A percentile compares a stretch with the other conserved stretches of the same genome.
Conservation (phyloP, 2,797 vertebrate species). For the Sparidentex hasta region DNA sequence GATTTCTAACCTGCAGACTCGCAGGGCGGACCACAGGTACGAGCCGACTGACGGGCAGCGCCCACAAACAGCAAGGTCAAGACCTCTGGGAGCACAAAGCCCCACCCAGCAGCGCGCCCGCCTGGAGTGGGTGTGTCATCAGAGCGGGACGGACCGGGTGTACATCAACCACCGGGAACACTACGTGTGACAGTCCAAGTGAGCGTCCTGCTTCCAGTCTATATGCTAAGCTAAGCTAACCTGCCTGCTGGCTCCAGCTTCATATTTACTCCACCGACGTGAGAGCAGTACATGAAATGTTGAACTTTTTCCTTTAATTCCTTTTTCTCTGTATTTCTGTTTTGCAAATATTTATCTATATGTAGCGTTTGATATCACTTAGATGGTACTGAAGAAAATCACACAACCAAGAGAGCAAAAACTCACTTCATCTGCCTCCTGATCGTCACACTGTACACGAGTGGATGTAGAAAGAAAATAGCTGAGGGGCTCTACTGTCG, state of each 20-base stretch:
- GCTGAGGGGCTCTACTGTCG: not conserved
- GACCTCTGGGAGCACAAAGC: conserved; percentile 36
- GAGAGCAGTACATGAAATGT: conserved; percentile 2
- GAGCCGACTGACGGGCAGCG: conserved; percentile 55
- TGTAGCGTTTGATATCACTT: conserved; percentile 12
- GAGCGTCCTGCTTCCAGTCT: conserved; percentile 5
- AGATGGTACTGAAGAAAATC: conserved; percentile 11
- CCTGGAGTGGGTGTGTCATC: conserved; percentile 88
- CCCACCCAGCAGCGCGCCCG: conserved; percentile 75
- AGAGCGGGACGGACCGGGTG: conserved; percentile 83
- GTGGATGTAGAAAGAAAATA: conserved; percentile 14
- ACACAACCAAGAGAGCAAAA: conserved; percentile 18
- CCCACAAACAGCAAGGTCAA: conserved; percentile 22
- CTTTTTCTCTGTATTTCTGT: not conserved
- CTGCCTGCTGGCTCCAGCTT: not conserved
- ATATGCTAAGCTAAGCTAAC: conserved; percentile 27
- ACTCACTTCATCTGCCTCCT: conserved; percentile 5
- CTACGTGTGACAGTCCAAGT: conserved; percentile 82
- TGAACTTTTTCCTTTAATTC: not conserved
- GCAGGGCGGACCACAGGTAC: conserved; percentile 67
- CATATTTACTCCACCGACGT: not conserved
- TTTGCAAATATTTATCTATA: conserved; percentile 9
- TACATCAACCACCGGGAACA: conserved; percentile 89
- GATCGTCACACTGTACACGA: not conserved
- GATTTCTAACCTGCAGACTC: conserved; percentile 64